Base-by-base conservation (phyloP, 2,888 invertebrate genomes). In the Plagodis pulveraria region DNA sequence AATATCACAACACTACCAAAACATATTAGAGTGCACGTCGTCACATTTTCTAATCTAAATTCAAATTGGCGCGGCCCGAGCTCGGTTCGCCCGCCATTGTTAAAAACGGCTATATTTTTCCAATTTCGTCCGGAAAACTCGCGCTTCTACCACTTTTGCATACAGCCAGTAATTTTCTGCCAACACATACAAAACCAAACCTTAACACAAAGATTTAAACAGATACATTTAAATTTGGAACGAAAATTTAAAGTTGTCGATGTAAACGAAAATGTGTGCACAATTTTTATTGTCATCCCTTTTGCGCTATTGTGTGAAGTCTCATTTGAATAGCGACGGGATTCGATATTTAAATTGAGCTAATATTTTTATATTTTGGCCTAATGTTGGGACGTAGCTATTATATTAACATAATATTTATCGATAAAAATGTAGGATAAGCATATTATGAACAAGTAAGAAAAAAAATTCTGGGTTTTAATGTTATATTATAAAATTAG, bases 31-130 rank as follows among this genome's bases (percentile, higher is more conserved):
- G 78, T 83, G 83, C 82, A 85, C 81, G 84, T 83, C 88, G 86
- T 86, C 87, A 86, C 88, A 89, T 88, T 88, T 89, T 89, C 89
- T 89, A 91, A 91, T 91, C 90, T 91, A 90, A 89, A 91, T 91
- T 91, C 90, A 91, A 91, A 91, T 91, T 89, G 89, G 84, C 84
- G 86, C 79, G 76, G 76, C 74, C 71, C 76, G 76, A 69, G 73
- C 75, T 73, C 77, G 80, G 81, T 77, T 79, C 77, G 82, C 74
- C 65, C 82, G 81, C 86, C 83, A 85, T 88, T 86, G 86, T 86
- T 60, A 85, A 83, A 84, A 85, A 85, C 82, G 83, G 78, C 85
- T 84, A 89, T 88, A 90, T 90, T 90, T 90, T 90, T 88, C 88
- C 89, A 89, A 89, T 89, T 89, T 88, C 84, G 83, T 74, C 81